Evolutionary conservation across 2,797 vertebrate genomes (phyloP).

Genomic region (Malurus splendens): DNA sequence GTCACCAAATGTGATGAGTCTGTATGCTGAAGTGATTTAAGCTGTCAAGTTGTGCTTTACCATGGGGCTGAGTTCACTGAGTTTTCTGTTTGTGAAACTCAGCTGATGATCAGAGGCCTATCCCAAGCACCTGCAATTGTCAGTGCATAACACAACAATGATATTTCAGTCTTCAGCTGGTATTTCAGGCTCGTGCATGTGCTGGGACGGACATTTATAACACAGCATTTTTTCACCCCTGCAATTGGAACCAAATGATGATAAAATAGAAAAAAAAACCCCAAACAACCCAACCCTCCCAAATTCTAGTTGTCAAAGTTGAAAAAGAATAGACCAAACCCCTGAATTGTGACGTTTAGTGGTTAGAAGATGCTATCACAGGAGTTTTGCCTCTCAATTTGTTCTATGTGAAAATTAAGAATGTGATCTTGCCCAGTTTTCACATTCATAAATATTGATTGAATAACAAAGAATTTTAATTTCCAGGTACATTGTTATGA

Average conservation of each 20-base stretch:
- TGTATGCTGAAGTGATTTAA: neutral
- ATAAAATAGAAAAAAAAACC: neutral
- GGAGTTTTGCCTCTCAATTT: neutral
- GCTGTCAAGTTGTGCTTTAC: neutral
- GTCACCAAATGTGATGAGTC: neutral
- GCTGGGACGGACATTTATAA: neutral
- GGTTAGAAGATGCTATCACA: neutral
- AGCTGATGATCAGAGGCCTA: neutral
- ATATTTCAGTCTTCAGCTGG: neutral
- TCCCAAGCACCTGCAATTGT: neutral
- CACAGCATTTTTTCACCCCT: neutral
- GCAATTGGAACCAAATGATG: neutral
- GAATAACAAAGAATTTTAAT: constrained; percentile 54
- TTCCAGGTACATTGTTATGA: constrained; percentile 46
- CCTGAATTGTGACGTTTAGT: neutral
- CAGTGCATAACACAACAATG: neutral
- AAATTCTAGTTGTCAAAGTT: neutral
- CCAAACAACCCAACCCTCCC: neutral
- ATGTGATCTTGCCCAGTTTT: constrained; percentile 1
- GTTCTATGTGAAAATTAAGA: constrained; percentile 2
- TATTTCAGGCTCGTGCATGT: neutral
- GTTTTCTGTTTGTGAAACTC: neutral
- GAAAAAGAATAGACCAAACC: neutral
- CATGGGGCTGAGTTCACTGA: neutral
- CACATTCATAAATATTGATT: constrained; percentile 53